phyloP scores from a whole-genome alignment of 2,113 vertebrate genomes.

The Bolborhynchus lineola region DNA sequence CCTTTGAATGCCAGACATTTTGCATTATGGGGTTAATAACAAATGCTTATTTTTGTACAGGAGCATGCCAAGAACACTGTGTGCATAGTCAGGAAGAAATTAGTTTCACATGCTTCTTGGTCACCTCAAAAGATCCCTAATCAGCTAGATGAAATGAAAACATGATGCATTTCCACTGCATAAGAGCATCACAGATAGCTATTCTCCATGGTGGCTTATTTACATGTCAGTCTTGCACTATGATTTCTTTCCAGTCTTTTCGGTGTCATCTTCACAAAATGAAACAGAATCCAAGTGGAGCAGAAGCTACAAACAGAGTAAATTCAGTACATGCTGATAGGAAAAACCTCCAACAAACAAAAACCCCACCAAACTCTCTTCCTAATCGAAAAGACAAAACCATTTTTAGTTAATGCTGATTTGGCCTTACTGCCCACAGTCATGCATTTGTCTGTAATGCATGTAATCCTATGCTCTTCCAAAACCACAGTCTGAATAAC shows the following conservation, averaged over 20 bases:
- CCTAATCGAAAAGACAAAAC: neutral
- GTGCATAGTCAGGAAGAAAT: slow-evolving; percentile 54
- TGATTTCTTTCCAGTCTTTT: slow-evolving; percentile 57
- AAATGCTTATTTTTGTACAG: slow-evolving; percentile 37
- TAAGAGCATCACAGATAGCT: slow-evolving; percentile 36
- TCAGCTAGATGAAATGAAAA: slow-evolving; percentile 52
- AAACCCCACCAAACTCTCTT: neutral
- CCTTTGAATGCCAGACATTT: slow-evolving; percentile 33
- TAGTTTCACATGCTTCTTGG: slow-evolving; percentile 60
- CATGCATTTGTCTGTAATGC: neutral
- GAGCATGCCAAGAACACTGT: slow-evolving; percentile 57
- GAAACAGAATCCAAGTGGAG: slow-evolving; percentile 47
- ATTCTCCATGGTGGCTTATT: slow-evolving; percentile 41
- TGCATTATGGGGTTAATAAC: slow-evolving; percentile 51
- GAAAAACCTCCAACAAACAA: slow-evolving; percentile 7
- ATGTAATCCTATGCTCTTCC: neutral
- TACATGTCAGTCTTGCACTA: slow-evolving; percentile 53
- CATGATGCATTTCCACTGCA: slow-evolving; percentile 41
- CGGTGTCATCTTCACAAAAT: slow-evolving; percentile 54
- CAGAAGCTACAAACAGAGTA: slow-evolving; percentile 58
- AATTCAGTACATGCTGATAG: slow-evolving; percentile 23
- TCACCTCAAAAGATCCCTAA: slow-evolving; percentile 62
- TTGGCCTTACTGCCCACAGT: neutral
- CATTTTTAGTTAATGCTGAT: neutral
- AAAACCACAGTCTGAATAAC: neutral